Conservation (phyloP, 2,797 vertebrate species). For the Sorex maritimensis region DNA sequence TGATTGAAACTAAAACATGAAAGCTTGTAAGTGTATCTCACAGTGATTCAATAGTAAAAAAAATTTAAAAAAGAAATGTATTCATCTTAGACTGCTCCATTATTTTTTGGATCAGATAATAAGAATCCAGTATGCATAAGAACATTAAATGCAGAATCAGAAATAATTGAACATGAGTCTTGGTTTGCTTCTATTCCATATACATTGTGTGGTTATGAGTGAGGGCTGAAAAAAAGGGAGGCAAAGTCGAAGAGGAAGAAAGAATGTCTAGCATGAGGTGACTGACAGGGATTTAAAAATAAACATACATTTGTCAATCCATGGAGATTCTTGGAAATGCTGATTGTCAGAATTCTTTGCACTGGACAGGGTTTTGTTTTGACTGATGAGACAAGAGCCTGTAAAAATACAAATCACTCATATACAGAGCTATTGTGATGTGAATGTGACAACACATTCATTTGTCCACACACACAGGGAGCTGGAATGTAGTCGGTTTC, state of each 20-base stretch:
- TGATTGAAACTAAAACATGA: no score
- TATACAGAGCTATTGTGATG: background rate
- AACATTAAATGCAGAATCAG: conserved; percentile 10
- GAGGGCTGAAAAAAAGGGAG: background rate
- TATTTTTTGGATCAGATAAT: conserved; percentile 37
- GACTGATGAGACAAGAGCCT: background rate
- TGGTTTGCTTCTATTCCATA: background rate
- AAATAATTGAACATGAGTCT: conserved; percentile 35
- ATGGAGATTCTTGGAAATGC: background rate
- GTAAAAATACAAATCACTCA: background rate
- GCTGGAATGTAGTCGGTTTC: background rate
- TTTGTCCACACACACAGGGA: conserved; percentile 11
- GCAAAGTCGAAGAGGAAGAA: background rate
- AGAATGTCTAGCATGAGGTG: background rate
- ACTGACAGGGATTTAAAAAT: background rate
- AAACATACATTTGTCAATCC: background rate
- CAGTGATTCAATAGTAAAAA: no score
- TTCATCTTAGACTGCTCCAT: background rate
- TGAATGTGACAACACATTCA: background rate
- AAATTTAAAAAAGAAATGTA: no score
- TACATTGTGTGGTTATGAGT: background rate
- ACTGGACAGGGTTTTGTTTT: background rate
- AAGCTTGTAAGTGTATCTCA: no score
- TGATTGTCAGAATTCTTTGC: conserved; percentile 13
- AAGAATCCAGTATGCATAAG: conserved; percentile 45